Base-by-base conservation (phyloP, 2,797 vertebrate species). In the Gephyroberyx darwinii region DNA sequence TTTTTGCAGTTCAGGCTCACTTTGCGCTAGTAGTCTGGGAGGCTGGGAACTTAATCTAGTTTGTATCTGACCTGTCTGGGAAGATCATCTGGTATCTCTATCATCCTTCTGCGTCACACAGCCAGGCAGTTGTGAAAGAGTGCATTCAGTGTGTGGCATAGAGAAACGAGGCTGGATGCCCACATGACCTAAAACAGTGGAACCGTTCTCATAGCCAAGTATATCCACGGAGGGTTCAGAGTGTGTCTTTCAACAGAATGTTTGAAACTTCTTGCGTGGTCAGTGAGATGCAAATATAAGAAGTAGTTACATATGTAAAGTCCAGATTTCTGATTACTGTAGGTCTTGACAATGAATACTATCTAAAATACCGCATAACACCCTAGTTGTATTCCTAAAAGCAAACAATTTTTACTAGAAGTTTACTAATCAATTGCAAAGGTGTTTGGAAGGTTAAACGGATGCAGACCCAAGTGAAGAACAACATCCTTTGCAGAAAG, bases 21-120 rank as follows among this genome's bases (percentile, higher is more conserved):
- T 75, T 64, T 54, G 39, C 56, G 22, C 50, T 22, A 9, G 10
- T 67, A 74, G 10, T 56, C 2, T 48, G 37, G 2, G 17, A 66
- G 50, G 56, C 64, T 74, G 35, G 52, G 68, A 71, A 65, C 7
- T 63, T 65, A 66, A 63, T 78, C 22, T 71, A 59, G 67, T 71
- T 61, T 47, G 59, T 52, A 37, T 53, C 54, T 76, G 73, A 73
- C 19, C 76, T 53, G 58, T 64, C 65, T 71, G 35, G 51, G 35
- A 84, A 69, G 48, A 79, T 77, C 35, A 10, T 75, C 8, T 65
- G 58, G 65, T 61, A 72, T 80, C 65, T 65, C 57, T 65, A 50
- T 83, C 66, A 65, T 69, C 64, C 56, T 57, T 75, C 63, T 92
- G 89, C 76, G 81, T 93, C 89, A 93, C 75, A 78, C 62, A 55